phyloP scores from a whole-genome alignment of 1,140 invertebrate species.

The Euwallacea fornicatus region DNA sequence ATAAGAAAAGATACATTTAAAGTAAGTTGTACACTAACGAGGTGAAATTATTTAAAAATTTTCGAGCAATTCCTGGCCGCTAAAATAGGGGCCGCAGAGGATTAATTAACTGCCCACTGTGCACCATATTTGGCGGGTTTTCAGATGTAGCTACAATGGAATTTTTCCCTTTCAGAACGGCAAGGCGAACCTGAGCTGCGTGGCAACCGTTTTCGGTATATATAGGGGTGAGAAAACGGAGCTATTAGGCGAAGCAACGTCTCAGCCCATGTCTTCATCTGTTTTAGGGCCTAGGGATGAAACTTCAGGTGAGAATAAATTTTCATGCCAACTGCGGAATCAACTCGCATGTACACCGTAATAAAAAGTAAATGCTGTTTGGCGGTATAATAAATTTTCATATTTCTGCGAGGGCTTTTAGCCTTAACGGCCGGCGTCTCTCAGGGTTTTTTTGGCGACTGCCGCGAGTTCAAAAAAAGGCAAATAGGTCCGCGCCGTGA shows the following conservation, averaged over 20 bases:
- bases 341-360: too few species aligned
- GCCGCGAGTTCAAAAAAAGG: too few species aligned
- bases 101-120: neutral
- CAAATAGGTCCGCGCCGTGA: too few species aligned
- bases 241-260: constrained; percentile 45
- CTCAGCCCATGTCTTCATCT: constrained; percentile 48
- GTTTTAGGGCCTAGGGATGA: constrained; percentile 38
- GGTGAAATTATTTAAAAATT: too few species aligned
- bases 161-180: constrained; percentile 27
- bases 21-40: neutral
- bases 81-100: too few species aligned
- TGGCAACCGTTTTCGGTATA: constrained; percentile 45
- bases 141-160: neutral
- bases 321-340: too few species aligned
- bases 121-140: neutral
- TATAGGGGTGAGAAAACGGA: constrained; percentile 43
- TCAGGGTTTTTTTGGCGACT: too few species aligned
- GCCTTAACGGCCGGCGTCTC: too few species aligned
- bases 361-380: too few species aligned
- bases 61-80: too few species aligned
- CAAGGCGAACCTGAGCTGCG: constrained; percentile 44
- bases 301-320: constrained; percentile 13
- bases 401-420: too few species aligned
- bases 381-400: too few species aligned
- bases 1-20: neutral